Percentiles rank a stretch among this genome's conserved stretches.
Conservation (phyloP, 2,113 vertebrate genomes). For the Sminthopsis crassicaudata region DNA sequence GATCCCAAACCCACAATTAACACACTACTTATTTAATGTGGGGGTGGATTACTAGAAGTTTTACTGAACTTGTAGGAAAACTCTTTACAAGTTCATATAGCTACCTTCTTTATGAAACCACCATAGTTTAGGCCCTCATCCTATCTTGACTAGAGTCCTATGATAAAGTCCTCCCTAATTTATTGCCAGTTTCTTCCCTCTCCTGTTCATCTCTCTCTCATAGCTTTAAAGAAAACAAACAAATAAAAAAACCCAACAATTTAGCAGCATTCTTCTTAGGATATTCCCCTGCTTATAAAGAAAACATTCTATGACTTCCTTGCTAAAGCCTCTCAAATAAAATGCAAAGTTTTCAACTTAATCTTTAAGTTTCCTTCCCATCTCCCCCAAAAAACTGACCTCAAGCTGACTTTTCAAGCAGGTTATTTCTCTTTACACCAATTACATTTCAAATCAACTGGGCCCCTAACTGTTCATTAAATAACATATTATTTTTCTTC, state of each 20-base stretch:
- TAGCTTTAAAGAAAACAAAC: neutral
- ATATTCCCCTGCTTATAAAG: neutral
- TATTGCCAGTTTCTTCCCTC: neutral
- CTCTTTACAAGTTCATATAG: neutral
- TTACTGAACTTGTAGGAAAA: neutral
- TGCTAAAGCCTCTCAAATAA: neutral
- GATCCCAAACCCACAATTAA: neutral
- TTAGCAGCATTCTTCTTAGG: neutral
- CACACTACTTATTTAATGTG: neutral
- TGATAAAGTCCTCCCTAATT: neutral
- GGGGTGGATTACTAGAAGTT: neutral
- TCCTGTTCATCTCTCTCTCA: neutral
- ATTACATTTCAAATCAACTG: neutral
- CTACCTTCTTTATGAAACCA: neutral
- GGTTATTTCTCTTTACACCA: neutral
- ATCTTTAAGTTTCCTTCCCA: neutral
- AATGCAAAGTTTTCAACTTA: neutral
- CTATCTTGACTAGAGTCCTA: neutral
- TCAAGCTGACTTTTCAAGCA: neutral
- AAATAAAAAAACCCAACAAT: no score
- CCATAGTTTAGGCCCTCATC: neutral
- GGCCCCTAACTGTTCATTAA: neutral
- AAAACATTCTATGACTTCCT: neutral
- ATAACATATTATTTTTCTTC: neutral
- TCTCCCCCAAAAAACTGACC: neutral